phyloP scores from a whole-genome alignment of 2,888 invertebrate genomes.

The Luffia ferchaultella region DNA sequence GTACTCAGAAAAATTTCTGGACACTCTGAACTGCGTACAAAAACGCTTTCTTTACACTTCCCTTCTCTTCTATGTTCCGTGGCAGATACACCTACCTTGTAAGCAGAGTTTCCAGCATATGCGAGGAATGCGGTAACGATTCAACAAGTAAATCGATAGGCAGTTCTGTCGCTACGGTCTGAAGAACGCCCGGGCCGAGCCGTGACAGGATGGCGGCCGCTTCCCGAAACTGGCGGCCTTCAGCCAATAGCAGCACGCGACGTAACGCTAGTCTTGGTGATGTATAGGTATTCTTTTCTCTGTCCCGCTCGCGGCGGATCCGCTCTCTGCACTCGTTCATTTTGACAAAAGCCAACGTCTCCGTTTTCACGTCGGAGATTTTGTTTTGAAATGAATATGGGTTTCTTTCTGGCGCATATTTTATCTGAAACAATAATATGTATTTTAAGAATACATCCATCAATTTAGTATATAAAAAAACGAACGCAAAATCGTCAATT shows the following conservation, averaged over 20 bases:
- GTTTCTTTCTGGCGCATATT: neutral
- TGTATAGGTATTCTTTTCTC: conserved; percentile 67
- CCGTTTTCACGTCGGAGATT: neutral
- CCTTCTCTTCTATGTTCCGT: too few species aligned
- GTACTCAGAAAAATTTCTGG: too few species aligned
- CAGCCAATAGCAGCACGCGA: conserved; percentile 81
- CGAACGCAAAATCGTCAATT: too few species aligned
- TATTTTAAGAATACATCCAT: too few species aligned
- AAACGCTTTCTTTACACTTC: too few species aligned
- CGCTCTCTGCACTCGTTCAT: conserved; percentile 79
- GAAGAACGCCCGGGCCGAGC: conserved; percentile 81
- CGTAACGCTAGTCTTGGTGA: conserved; percentile 74
- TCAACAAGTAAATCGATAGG: conserved; percentile 90
- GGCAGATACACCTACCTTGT: conserved; percentile 59
- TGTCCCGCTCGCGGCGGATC: conserved; percentile 71
- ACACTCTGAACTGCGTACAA: too few species aligned
- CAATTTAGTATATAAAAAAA: too few species aligned
- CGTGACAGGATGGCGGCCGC: conserved; percentile 85
- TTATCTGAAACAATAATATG: neutral
- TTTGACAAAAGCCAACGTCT: neutral
- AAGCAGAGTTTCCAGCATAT: conserved; percentile 85
- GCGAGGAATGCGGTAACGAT: conserved; percentile 86
- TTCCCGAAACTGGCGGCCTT: conserved; percentile 89
- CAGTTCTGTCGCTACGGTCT: conserved; percentile 77
- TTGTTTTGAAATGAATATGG: neutral